Conservation (phyloP, 2,113 vertebrate species). For the Sterrhoptilus dennistouni region DNA sequence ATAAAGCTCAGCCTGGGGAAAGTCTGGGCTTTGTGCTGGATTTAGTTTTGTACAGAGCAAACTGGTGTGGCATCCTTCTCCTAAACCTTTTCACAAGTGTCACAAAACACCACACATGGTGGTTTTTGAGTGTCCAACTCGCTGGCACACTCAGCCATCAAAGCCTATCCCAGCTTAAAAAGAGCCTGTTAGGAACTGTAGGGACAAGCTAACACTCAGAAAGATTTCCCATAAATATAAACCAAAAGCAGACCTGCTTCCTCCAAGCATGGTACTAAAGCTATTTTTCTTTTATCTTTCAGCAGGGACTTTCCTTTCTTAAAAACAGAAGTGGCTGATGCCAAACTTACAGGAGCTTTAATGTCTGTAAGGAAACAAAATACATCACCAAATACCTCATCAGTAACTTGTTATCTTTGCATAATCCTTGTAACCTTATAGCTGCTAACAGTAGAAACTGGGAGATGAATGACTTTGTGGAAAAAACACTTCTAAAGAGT, state of each 20-base stretch:
- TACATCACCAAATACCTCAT: not conserved
- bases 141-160: rapidly evolving
- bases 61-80: not conserved
- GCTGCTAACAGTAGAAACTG: not conserved
- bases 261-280: not conserved
- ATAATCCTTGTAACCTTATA: not conserved
- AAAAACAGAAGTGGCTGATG: not conserved
- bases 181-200: not conserved
- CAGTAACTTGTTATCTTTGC: not conserved
- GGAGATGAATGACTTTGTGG: not conserved
- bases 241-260: not conserved
- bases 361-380: too few species aligned
- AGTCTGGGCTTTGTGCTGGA: not conserved
- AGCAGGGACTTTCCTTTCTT: not conserved
- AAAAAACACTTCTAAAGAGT: not conserved
- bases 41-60: not conserved
- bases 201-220: not conserved
- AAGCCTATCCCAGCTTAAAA: not conserved
- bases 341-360: not conserved
- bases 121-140: not conserved
- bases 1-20: not conserved
- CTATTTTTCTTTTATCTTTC: not conserved
- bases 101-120: not conserved
- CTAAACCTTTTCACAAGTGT: not conserved
- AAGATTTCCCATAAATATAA: not conserved